Evolutionary conservation across 2,113 vertebrate genomes (phyloP).

Genomic region (Poeciliopsis retropinna): DNA sequence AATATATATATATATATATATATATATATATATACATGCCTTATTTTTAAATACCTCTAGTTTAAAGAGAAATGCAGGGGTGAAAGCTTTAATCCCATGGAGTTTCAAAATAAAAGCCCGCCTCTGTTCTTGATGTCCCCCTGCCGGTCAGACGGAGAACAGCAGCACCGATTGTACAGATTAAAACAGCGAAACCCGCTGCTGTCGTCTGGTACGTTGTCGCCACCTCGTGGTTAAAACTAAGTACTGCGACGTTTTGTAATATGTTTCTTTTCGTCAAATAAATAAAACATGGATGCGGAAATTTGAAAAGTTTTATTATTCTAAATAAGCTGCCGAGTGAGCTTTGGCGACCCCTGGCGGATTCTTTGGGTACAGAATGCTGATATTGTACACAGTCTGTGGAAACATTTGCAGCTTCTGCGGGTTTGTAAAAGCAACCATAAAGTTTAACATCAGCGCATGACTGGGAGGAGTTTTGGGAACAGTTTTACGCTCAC

Average conservation of each 20-base stretch:
- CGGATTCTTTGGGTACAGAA: slow-evolving; percentile 57
- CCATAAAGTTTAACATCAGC: background rate
- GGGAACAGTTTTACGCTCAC: background rate
- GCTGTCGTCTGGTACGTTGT: slow-evolving; percentile 7
- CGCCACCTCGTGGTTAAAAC: slow-evolving; percentile 21
- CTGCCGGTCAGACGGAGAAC: slow-evolving; percentile 17
- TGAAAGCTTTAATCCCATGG: background rate
- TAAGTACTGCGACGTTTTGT: background rate
- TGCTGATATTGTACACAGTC: slow-evolving; percentile 9
- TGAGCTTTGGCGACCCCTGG: slow-evolving; percentile 21
- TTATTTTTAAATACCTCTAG: slow-evolving; percentile 18
- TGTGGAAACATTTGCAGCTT: background rate
- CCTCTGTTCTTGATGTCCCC: slow-evolving; percentile 6
- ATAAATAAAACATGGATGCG: background rate
- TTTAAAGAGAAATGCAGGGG: slow-evolving; percentile 10
- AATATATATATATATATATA: too few relatives aligned
- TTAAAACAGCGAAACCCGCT: slow-evolving; percentile 23
- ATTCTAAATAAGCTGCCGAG: too few relatives aligned
- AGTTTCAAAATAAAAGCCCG: background rate
- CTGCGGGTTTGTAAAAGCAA: background rate
- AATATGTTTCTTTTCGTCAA: background rate
- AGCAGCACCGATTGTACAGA: slow-evolving; percentile 13
- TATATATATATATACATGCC: background rate
- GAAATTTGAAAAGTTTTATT: too few relatives aligned
- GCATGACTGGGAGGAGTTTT: background rate